Evolutionary conservation across 2,797 vertebrate genomes (phyloP).

Genomic region (Chrosomus eos): DNA sequence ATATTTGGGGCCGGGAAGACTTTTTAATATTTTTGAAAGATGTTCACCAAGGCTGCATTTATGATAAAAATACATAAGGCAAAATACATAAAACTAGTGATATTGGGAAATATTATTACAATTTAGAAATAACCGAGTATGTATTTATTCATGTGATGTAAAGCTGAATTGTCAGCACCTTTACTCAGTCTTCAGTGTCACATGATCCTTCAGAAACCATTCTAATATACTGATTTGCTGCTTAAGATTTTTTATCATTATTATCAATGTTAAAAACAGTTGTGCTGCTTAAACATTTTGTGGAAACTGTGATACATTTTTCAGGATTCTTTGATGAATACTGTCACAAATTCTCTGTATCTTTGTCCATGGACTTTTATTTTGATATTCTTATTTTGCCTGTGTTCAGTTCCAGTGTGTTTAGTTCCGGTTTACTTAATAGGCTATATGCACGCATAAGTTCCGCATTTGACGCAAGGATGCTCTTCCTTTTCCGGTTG

Average conservation of each 20-base stretch:
- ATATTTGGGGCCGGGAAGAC: background rate
- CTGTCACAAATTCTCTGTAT: background rate
- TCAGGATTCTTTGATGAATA: background rate
- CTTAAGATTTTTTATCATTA: background rate
- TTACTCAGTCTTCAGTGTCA: background rate
- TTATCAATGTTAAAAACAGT: background rate
- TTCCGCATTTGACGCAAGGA: too few species aligned
- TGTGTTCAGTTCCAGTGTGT: background rate
- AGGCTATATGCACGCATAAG: too few species aligned
- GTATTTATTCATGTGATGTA: background rate
- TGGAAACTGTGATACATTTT: too few species aligned
- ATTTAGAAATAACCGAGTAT: background rate
- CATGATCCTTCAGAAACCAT: background rate
- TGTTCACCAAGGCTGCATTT: background rate
- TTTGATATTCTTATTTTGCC: background rate
- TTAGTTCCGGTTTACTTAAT: background rate
- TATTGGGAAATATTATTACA: background rate
- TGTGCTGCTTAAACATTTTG: background rate
- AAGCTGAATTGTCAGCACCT: background rate
- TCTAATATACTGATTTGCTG: background rate
- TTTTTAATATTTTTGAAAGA: background rate
- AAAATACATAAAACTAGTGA: background rate
- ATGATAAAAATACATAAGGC: too few species aligned
- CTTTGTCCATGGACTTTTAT: background rate
- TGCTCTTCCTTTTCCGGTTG: too few species aligned